Evolutionary conservation across 2,797 vertebrate genomes (phyloP).

Genomic region (Peromyscus nudipes): DNA sequence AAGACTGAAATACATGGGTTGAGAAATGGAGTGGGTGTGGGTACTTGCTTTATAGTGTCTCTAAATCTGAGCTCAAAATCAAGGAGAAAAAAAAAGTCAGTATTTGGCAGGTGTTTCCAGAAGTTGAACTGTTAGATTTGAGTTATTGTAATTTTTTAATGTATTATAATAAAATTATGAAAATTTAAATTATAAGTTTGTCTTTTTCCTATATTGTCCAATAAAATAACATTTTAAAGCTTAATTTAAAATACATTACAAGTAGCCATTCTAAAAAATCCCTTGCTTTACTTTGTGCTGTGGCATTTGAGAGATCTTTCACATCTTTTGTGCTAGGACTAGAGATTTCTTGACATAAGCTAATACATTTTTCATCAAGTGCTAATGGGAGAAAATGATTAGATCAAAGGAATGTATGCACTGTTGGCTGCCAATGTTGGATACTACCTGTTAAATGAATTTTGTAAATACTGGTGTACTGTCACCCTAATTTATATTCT

Average conservation of each 20-base stretch:
- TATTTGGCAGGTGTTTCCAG: slow-evolving; percentile 54
- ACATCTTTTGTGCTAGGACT: slow-evolving; percentile 62
- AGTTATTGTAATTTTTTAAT: slow-evolving; percentile 26
- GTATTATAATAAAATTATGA: slow-evolving; percentile 8
- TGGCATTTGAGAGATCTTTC: slow-evolving; percentile 53
- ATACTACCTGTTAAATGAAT: slow-evolving; percentile 43
- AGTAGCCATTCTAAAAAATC: slow-evolving; percentile 24
- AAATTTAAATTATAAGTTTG: slow-evolving; percentile 50
- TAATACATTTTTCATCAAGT: slow-evolving; percentile 77
- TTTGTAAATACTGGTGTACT: slow-evolving; percentile 58
- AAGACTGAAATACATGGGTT: slow-evolving; percentile 57
- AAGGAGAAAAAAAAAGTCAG: slow-evolving; percentile 69
- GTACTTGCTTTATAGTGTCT: slow-evolving; percentile 74
- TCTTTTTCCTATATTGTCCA: slow-evolving; percentile 16
- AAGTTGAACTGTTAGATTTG: slow-evolving; percentile 60
- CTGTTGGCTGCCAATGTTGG: slow-evolving; percentile 14
- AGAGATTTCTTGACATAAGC: slow-evolving; percentile 73
- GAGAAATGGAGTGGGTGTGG: slow-evolving; percentile 62
- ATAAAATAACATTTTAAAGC: slow-evolving; percentile 22
- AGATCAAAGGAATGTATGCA: slow-evolving; percentile 65
- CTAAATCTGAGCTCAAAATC: slow-evolving; percentile 80
- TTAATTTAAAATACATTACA: slow-evolving; percentile 57
- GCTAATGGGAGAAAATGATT: slow-evolving; percentile 75
- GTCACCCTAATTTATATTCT: slow-evolving; percentile 22
- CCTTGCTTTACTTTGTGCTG: slow-evolving; percentile 15